Percentiles rank a stretch among this genome's conserved stretches.
Evolutionary conservation across 2,888 invertebrate species (phyloP).

Genomic region (Orthonevra nobilis): DNA sequence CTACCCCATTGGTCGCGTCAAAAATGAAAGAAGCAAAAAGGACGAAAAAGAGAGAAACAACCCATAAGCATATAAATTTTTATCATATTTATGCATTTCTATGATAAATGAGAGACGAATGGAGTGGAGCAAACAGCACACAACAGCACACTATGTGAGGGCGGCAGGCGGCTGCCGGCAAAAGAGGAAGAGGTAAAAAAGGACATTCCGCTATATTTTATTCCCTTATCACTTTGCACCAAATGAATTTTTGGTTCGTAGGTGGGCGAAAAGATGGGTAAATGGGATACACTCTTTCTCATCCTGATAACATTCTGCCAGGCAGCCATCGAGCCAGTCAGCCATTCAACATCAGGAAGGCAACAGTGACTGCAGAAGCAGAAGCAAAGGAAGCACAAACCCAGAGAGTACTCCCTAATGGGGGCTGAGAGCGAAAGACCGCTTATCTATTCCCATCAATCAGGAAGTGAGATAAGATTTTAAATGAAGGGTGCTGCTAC

Average conservation of each 20-base stretch:
- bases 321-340: conserved; percentile 23
- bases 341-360: conserved; percentile 20
- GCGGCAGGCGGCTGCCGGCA: conserved; percentile 71
- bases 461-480: conserved; percentile 80
- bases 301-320: conserved; percentile 56
- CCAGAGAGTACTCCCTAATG: conserved; percentile 44
- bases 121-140: conserved; percentile 71
- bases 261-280: conserved; percentile 53
- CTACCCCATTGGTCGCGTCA: conserved; percentile 16
- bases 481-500: conserved; percentile 78
- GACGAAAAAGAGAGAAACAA: conserved; percentile 43
- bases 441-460: conserved; percentile 81
- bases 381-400: conserved; percentile 8
- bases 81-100: conserved; percentile 77
- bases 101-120: conserved; percentile 78
- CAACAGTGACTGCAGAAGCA: conserved; percentile 14
- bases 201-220: conserved; percentile 80
- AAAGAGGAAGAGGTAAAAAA: conserved; percentile 72
- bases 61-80: conserved; percentile 74
- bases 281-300: conserved; percentile 51
- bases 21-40: too few species aligned
- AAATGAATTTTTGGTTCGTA: conserved; percentile 72
- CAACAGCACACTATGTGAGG: conserved; percentile 42
- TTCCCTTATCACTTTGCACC: conserved; percentile 79
- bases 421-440: conserved; percentile 72